phyloP scores from a whole-genome alignment of 92 coral and sea anemone species.

The Epizoanthus illoricatus region DNA sequence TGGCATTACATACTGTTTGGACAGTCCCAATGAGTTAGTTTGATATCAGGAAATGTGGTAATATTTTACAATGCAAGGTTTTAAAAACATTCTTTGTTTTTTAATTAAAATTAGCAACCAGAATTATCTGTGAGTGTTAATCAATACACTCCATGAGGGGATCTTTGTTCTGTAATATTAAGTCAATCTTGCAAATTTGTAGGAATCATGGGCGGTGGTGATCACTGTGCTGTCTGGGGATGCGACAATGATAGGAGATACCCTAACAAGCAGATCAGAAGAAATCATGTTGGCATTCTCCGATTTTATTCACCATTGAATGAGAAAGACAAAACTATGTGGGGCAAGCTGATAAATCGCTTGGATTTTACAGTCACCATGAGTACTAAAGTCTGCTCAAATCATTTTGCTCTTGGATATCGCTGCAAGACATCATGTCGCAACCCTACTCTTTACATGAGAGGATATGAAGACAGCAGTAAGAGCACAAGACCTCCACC shows the following conservation, averaged over 20 bases:
- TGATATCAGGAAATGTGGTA: too few species aligned
- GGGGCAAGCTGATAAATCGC: slow-evolving; percentile 42
- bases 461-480: slow-evolving; percentile 31
- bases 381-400: slow-evolving; percentile 52
- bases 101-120: too few species aligned
- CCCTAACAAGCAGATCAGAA: slow-evolving; percentile 48
- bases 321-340: slow-evolving; percentile 38
- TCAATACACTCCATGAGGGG: too few species aligned
- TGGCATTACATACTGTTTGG: too few species aligned
- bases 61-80: too few species aligned
- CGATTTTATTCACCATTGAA: slow-evolving; percentile 50
- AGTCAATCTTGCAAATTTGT: not conserved
- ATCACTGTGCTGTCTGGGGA: not conserved
- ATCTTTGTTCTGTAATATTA: too few species aligned
- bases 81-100: too few species aligned
- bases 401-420: slow-evolving; percentile 39
- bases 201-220: slow-evolving; percentile 51
- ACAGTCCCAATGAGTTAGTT: too few species aligned
- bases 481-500: slow-evolving; percentile 42
- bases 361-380: slow-evolving; percentile 39
- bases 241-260: slow-evolving; percentile 54
- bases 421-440: too few species aligned
- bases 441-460: slow-evolving; percentile 5
- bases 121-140: too few species aligned
- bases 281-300: slow-evolving; percentile 43